These are phyloP conservation scores for Elmis aenea DNA, from an alignment of 2,888 invertebrate species.

Conservation along the genomic window DNA sequence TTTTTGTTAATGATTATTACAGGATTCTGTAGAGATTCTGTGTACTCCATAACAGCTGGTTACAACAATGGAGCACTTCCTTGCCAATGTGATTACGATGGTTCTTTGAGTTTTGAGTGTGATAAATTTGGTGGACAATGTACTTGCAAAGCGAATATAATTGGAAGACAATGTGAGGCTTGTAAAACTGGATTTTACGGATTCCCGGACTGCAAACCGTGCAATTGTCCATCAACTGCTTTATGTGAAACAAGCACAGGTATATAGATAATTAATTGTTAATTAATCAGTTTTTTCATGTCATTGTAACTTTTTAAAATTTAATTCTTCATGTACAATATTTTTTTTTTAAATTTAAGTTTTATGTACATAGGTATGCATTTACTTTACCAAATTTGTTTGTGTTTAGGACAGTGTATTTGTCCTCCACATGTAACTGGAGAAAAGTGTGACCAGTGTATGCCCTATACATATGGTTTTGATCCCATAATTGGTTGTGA, in stretches of 20 bases:
- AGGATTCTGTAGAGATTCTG: constrained; percentile 85
- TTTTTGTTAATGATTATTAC: too few species aligned
- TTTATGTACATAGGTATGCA: too few species aligned
- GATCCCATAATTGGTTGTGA: constrained; percentile 94
- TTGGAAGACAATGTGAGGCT: constrained; percentile 77
- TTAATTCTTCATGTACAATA: not conserved
- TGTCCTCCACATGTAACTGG: constrained; percentile 91
- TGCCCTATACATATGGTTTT: constrained; percentile 83
- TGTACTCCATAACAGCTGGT: constrained; percentile 90
- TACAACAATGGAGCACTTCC: constrained; percentile 91
- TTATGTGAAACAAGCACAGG: constrained; percentile 72
- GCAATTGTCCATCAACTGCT: constrained; percentile 79
- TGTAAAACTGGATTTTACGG: constrained; percentile 91
- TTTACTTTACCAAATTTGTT: too few species aligned
- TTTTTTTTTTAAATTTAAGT: too few species aligned
- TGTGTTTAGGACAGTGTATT: constrained; percentile 60
- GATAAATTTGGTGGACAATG: constrained; percentile 95
- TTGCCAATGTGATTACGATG: constrained; percentile 85
- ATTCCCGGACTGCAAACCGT: constrained; percentile 89
- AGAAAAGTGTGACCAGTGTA: constrained; percentile 83
- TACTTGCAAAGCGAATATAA: constrained; percentile 85
- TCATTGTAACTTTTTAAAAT: not conserved
- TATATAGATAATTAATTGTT: constrained; percentile 15
- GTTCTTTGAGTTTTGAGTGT: constrained; percentile 84
- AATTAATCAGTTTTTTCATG: too few species aligned